Conservation (phyloP, 2,888 invertebrate genomes). For the Lithophane socia region DNA sequence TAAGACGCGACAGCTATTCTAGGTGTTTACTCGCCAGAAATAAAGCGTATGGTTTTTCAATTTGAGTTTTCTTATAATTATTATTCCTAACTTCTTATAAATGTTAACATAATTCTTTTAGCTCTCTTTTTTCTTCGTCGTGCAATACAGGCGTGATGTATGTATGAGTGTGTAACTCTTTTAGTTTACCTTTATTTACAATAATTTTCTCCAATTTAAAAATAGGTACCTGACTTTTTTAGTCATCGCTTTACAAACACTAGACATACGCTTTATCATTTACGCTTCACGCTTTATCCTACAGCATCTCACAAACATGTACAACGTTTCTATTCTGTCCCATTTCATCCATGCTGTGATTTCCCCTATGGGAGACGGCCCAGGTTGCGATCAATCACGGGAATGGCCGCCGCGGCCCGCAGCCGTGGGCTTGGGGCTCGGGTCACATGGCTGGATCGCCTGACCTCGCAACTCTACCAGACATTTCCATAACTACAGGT, state of each 20-base stretch:
- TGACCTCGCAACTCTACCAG: slow-evolving; percentile 35
- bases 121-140: not conserved
- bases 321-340: slow-evolving; percentile 17
- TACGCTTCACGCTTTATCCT: not conserved
- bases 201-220: not conserved
- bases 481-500: slow-evolving; percentile 23
- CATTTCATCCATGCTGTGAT: slow-evolving; percentile 45
- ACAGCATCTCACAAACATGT: not conserved
- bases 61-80: no score
- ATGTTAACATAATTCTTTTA: not conserved
- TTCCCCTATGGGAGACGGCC: slow-evolving; percentile 45
- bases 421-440: not conserved
- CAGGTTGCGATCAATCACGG: slow-evolving; percentile 62
- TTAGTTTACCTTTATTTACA: not conserved
- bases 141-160: not conserved
- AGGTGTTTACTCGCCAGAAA: not conserved
- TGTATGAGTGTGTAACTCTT: not conserved
- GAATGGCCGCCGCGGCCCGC: slow-evolving; percentile 23
- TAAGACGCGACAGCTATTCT: no score
- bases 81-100: not conserved
- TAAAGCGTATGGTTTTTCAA: not conserved
- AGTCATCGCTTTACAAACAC: not conserved
- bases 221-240: not conserved
- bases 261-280: not conserved
- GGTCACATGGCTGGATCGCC: slow-evolving; percentile 22